These are phyloP conservation scores for Platycercus adscitus DNA, from an alignment of 2,113 vertebrate genomes.

Conservation along the genomic window DNA sequence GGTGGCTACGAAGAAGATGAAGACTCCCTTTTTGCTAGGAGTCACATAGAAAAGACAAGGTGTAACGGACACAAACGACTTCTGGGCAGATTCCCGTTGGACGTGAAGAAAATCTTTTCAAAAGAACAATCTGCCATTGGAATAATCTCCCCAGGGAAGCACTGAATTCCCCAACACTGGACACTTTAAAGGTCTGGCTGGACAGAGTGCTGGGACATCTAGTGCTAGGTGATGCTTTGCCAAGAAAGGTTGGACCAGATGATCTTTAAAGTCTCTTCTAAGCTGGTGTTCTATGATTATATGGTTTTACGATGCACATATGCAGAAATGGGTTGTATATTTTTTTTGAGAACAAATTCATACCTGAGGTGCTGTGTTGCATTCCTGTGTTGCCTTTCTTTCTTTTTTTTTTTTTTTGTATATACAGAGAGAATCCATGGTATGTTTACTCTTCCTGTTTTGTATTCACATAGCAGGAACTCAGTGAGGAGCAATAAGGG, in stretches of 20 bases:
- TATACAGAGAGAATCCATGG: neutral
- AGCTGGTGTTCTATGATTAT: neutral
- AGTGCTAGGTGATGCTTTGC: neutral
- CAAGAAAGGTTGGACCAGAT: neutral
- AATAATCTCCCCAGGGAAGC: neutral
- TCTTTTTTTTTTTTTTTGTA: neutral
- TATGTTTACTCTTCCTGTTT: neutral
- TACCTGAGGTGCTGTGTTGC: neutral
- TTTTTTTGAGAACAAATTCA: neutral
- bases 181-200: neutral
- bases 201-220: neutral
- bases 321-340: neutral
- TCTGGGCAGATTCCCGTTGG: neutral
- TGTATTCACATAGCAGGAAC: neutral
- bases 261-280: neutral
- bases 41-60: neutral
- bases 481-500: neutral
- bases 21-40: neutral
- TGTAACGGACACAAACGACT: neutral
- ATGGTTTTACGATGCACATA: neutral
- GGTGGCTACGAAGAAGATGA: neutral
- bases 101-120: neutral
- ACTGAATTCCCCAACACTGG: neutral
- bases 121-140: neutral
- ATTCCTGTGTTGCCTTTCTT: neutral